These are phyloP conservation scores for Heliconius hewitsoni DNA, from an alignment of 1,140 invertebrate genomes.

Conservation along the genomic window DNA sequence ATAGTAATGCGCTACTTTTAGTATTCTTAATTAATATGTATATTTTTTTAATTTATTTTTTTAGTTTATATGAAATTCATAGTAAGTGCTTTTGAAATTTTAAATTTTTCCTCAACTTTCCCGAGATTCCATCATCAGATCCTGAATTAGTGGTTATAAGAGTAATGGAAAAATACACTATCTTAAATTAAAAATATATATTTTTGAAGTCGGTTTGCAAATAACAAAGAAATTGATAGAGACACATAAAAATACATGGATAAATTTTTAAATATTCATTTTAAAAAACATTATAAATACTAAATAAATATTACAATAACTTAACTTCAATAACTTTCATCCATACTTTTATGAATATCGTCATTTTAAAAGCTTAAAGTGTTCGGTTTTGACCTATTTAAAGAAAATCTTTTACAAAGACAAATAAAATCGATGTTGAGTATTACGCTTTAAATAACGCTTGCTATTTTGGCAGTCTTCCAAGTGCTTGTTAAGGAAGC, in stretches of 20 bases:
- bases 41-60: too few relatives aligned
- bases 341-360: background rate
- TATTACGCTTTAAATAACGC: constrained; percentile 54
- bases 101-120: too few relatives aligned
- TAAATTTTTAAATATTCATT: background rate
- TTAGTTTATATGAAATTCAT: too few relatives aligned
- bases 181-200: too few relatives aligned
- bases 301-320: background rate
- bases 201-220: too few relatives aligned
- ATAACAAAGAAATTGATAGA: background rate
- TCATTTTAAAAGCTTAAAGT: background rate
- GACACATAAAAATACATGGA: background rate
- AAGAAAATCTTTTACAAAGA: constrained; percentile 17
- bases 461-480: constrained; percentile 69
- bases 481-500: constrained; percentile 75
- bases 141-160: background rate
- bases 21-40: too few relatives aligned
- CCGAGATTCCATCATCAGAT: too few relatives aligned
- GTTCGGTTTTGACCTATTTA: constrained; percentile 12
- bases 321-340: background rate
- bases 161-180: too few relatives aligned
- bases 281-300: background rate
- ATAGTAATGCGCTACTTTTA: too few relatives aligned
- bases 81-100: too few relatives aligned
- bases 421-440: constrained; percentile 36